Conservation (phyloP, 2,888 invertebrate genomes). For the Steinernema carpocapsae region DNA sequence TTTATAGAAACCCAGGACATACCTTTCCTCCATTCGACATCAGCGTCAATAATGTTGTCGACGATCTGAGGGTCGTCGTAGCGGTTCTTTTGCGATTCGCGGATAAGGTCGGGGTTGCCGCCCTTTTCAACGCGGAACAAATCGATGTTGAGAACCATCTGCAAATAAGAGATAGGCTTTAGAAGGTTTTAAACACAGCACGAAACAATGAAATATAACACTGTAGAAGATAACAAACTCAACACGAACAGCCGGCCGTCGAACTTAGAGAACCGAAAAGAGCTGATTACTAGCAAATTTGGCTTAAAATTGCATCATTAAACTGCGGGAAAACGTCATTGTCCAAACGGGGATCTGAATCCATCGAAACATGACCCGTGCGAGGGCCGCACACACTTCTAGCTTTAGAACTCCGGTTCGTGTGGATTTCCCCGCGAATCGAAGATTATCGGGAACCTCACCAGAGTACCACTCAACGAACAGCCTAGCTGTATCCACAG, state of each 20-base stretch:
- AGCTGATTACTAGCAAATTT: neutral
- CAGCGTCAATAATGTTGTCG: conserved; percentile 86
- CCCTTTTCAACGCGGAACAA: conserved; percentile 94
- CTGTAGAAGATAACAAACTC: no score
- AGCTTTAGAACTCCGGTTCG: neutral
- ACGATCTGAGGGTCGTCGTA: conserved; percentile 91
- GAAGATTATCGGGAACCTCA: neutral
- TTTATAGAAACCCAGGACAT: neutral
- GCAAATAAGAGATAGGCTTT: neutral
- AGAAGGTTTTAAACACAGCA: no score
- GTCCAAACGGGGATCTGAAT: neutral
- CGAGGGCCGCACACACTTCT: neutral
- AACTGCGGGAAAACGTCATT: neutral
- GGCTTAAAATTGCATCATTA: conserved; percentile 6
- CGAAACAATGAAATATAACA: no score
- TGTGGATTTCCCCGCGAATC: neutral
- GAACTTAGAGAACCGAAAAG: no score
- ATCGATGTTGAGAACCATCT: conserved; percentile 95
- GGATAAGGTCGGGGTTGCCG: conserved; percentile 86
- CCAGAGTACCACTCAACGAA: neutral
- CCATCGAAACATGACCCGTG: neutral
- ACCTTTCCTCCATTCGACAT: conserved; percentile 81
- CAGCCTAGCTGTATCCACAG: neutral
- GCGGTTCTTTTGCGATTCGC: conserved; percentile 87
- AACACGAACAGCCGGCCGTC: no score